Base-by-base conservation (phyloP, 2,888 invertebrate species). In the Frankliniella fusca region DNA sequence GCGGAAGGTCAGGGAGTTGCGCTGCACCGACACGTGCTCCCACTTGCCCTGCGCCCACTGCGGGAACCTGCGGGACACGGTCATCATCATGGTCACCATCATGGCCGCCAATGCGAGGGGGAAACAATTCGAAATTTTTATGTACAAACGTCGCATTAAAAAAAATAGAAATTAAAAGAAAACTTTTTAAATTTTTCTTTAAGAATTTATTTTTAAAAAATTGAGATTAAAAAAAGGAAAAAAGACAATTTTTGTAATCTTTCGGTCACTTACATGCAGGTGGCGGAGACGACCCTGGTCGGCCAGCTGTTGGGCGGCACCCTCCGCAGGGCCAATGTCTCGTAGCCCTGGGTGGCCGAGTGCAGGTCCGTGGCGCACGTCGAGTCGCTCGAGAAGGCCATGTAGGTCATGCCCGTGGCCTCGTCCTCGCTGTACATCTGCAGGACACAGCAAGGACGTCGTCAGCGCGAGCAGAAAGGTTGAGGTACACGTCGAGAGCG, bases 331-430 rank as follows among this genome's bases (percentile, higher is more conserved):
- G 89, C 87, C 79, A 92, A 87, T 0, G 90, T 90, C 86, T 93
- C 92, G 85, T 90, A 91, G 50, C 92, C 92, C 81, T 87, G 88
- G 12, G 90, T 90, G 5, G 91, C 88, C 85, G 90, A 90, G 61
- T 89, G 86, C 49, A 92, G 88, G 85, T 91, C 89, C 81, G 89
- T 89, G 10, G 88, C 89, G 85, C 93, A 93, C 61, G 92, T 92
- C 7, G 92, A 92, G 86, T 93, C 93, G 82, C 91, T 91, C 85
- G 92, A 91, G 82, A 93, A 89, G 12, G 92, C 90, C 86, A 93
- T 89, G 84, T 90, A 88, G 9, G 92, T 90, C 83, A 89, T 88
- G 5, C 91, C 91, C 80, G 89, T 90, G 81, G 85, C 86, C 50
- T 87, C 87, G 84, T 91, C 90, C 81, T 88, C 88, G 27, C 89